Percentiles rank a stretch among this genome's conserved stretches.
Evolutionary conservation across 2,797 vertebrate species (phyloP).

Genomic region (Sebastes hubbsi): DNA sequence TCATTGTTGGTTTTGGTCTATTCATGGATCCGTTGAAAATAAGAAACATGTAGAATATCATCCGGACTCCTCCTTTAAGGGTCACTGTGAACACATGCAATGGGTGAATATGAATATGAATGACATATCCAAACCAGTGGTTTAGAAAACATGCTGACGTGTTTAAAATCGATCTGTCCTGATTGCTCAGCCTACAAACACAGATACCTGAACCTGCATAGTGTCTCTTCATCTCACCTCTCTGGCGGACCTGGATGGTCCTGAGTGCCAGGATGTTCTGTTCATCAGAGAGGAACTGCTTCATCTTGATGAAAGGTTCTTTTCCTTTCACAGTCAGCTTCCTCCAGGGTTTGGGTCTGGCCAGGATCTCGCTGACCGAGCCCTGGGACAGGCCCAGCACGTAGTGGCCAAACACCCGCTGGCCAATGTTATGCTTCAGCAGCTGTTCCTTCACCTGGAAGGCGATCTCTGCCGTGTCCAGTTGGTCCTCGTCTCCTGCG

Average conservation of each 20-base stretch:
- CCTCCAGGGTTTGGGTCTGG: slow-evolving; percentile 98
- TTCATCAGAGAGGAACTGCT: slow-evolving; percentile 97
- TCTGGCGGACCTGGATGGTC: slow-evolving; percentile 98
- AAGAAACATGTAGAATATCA: neutral
- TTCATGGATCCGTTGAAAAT: neutral
- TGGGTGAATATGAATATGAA: neutral
- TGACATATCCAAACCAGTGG: neutral
- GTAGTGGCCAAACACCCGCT: slow-evolving; percentile 97
- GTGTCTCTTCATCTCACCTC: slow-evolving; percentile 86
- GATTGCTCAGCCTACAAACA: neutral
- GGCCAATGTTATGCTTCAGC: slow-evolving; percentile 98
- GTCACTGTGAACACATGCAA: neutral
- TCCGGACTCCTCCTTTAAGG: neutral
- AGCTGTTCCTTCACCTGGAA: slow-evolving; percentile 99
- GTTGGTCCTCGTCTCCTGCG: slow-evolving; percentile 88
- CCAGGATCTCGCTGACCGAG: slow-evolving; percentile 98
- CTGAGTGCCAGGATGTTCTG: slow-evolving; percentile 97
- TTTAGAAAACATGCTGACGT: neutral
- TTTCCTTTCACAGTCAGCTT: slow-evolving; percentile 99
- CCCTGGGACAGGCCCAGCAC: slow-evolving; percentile 97
- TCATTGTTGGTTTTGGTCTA: neutral
- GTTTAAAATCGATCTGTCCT: neutral
- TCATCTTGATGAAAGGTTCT: slow-evolving; percentile 99
- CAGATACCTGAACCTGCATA: neutral
- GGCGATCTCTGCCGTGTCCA: slow-evolving; percentile 96